Evolutionary conservation across 2,797 vertebrate species (phyloP), one percentile per base, ranked within the genome.

Genomic region (Ptychadena robeensis): DNA sequence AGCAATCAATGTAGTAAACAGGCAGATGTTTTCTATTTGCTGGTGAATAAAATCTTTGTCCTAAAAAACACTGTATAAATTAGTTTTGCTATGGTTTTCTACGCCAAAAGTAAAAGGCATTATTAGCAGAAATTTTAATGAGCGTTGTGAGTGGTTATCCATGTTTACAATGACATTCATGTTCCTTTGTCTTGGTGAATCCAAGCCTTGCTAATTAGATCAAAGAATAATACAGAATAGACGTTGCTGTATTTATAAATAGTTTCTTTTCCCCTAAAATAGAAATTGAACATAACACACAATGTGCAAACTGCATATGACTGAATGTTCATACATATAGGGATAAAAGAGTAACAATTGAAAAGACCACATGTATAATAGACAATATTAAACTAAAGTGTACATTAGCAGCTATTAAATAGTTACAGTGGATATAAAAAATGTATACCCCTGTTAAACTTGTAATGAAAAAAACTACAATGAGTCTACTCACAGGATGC

Each of bases 21-120:
- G 35, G 25, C 73, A 75, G 14, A 28, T 61, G 73, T 75, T 75
- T 75, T 18, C 57, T 64, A 75, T 75, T 75, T 63, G 37, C 73
- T 30, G 28, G 57, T 12, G 3, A 37, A 64, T 11, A 75, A 75
- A 63, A 75, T 64, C 3, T 28, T 64, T 75, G 57, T 75, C 35
- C n/a, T 75, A 61, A 27, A 38, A 63, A 61, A 37, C 25, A 30
- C 34, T 38, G 73, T 75, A 15, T 28, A 32, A 15, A 75, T 64
- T 12, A 38, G 57, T 61, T 35, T 38, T 38, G 73, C 25, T 9
- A 63, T 53, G 73, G 34, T 37, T 75, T 75, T 38, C 38, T 75
- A 75, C 18, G 73, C 61, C 57, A 38, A 63, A 64, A 40, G 28
- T 35, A 75, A 31, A 61, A 25, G 9, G 28, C 25, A 10, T 61